A percentile compares a stretch with the other conserved stretches of the same genome.
Evolutionary conservation across 2,888 invertebrate genomes (phyloP).

Genomic region (Pecten maximus): DNA sequence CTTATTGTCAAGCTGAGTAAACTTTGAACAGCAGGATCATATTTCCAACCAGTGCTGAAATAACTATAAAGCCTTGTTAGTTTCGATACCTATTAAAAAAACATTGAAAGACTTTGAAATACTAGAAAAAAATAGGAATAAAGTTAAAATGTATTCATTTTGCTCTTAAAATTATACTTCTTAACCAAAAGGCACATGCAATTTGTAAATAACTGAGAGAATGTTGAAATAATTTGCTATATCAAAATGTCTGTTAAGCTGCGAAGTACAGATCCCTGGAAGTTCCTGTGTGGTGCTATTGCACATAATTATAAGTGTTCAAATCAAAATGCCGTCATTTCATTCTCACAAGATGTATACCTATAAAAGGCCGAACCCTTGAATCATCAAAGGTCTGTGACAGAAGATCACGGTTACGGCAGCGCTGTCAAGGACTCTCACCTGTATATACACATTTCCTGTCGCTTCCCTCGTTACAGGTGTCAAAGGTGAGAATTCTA

Average conservation of each 20-base stretch:
- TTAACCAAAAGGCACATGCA: background rate
- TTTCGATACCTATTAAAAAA: background rate
- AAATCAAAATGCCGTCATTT: background rate
- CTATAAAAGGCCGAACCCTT: background rate
- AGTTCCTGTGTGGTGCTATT: background rate
- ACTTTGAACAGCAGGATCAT: background rate
- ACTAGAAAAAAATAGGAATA: too few species aligned
- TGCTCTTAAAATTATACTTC: background rate
- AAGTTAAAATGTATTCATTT: background rate
- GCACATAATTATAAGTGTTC: background rate
- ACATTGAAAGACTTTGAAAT: background rate
- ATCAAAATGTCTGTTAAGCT: background rate
- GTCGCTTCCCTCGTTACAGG: constrained; percentile 11
- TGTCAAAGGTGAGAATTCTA: constrained; percentile 29
- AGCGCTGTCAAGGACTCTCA: background rate
- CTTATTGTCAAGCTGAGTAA: background rate
- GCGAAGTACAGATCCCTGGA: background rate
- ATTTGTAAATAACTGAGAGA: background rate
- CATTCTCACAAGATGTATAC: background rate
- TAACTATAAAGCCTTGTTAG: background rate
- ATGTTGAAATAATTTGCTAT: background rate
- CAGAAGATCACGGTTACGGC: background rate
- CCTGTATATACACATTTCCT: background rate
- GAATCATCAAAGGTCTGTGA: background rate
- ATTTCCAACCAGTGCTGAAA: background rate